A percentile compares a stretch with the other conserved stretches of the same genome.
Evolutionary conservation across 2,888 invertebrate species (phyloP).

Genomic region (Apotomis capreana): DNA sequence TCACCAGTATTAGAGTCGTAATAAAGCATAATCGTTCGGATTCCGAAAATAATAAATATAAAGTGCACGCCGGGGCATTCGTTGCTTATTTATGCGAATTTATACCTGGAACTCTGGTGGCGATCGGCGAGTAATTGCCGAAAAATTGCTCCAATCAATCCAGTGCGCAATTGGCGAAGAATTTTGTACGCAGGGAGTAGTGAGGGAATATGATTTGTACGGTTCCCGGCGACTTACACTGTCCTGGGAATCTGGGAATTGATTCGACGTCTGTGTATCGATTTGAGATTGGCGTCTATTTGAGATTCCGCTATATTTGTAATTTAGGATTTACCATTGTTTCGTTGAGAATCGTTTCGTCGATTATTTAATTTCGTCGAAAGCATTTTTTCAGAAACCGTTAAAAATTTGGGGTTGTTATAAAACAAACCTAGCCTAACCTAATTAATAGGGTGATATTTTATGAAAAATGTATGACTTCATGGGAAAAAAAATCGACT

Average conservation of each 20-base stretch:
- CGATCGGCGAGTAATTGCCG: slow-evolving; percentile 56
- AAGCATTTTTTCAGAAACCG: too few relatives aligned
- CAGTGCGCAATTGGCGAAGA: slow-evolving; percentile 46
- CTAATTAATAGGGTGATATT: too few relatives aligned
- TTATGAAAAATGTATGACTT: too few relatives aligned
- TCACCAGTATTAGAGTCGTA: slow-evolving; percentile 37
- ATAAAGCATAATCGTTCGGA: slow-evolving; percentile 36
- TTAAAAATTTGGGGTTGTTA: too few relatives aligned
- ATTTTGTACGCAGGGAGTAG: slow-evolving; percentile 47
- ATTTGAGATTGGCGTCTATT: too few relatives aligned
- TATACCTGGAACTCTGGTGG: slow-evolving; percentile 60
- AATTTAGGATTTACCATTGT: too few relatives aligned
- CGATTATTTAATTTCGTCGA: too few relatives aligned
- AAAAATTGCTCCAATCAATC: slow-evolving; percentile 57
- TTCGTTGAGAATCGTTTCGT: too few relatives aligned
- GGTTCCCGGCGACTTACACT: neutral
- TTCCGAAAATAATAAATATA: slow-evolving; percentile 40
- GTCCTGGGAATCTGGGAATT: neutral
- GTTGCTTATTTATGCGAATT: slow-evolving; percentile 61
- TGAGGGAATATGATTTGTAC: neutral
- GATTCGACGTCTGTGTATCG: too few relatives aligned
- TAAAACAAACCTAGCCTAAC: too few relatives aligned
- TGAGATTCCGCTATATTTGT: too few relatives aligned
- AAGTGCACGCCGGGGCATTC: slow-evolving; percentile 52
- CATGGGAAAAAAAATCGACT: too few relatives aligned